Conservation (phyloP, 2,888 invertebrate genomes). For the Lasioglossum vierecki region DNA sequence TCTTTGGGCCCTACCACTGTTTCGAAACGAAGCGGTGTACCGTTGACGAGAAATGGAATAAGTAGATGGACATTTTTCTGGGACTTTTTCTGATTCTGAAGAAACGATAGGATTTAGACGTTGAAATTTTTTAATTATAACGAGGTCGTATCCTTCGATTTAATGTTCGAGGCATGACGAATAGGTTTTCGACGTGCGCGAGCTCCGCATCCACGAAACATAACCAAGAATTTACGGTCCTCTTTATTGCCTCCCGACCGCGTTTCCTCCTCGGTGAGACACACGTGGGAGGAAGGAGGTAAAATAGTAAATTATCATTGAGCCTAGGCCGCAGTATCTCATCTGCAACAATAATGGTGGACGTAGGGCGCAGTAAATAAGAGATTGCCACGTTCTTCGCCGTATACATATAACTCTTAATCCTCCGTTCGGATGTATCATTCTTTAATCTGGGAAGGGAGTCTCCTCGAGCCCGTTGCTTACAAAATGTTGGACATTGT, state of each 20-base stretch:
- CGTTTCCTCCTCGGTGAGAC: slow-evolving; percentile 50
- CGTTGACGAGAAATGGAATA: background rate
- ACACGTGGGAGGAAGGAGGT: slow-evolving; percentile 52
- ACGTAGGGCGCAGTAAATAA: slow-evolving; percentile 63
- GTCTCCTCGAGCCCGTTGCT: background rate
- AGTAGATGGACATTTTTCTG: background rate
- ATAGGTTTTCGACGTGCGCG: slow-evolving; percentile 37
- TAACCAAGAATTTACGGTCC: slow-evolving; percentile 64
- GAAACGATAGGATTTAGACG: too few relatives aligned
- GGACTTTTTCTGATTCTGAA: too few relatives aligned
- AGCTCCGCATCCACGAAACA: slow-evolving; percentile 60
- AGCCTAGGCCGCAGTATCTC: slow-evolving; percentile 49
- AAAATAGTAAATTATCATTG: slow-evolving; percentile 67
- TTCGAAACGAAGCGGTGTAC: background rate
- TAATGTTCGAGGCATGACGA: background rate
- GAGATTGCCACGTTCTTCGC: slow-evolving; percentile 56
- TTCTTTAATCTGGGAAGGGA: background rate
- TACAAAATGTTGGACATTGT: background rate
- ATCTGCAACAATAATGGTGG: slow-evolving; percentile 58
- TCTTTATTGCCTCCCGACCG: slow-evolving; percentile 68
- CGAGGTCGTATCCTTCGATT: background rate
- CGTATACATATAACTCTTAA: slow-evolving; percentile 27
- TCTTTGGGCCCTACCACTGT: background rate
- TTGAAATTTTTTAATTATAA: background rate
- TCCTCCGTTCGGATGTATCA: background rate